phyloP scores from a whole-genome alignment of 1,140 invertebrate species.

The Holcopasites calliopsidis region DNA sequence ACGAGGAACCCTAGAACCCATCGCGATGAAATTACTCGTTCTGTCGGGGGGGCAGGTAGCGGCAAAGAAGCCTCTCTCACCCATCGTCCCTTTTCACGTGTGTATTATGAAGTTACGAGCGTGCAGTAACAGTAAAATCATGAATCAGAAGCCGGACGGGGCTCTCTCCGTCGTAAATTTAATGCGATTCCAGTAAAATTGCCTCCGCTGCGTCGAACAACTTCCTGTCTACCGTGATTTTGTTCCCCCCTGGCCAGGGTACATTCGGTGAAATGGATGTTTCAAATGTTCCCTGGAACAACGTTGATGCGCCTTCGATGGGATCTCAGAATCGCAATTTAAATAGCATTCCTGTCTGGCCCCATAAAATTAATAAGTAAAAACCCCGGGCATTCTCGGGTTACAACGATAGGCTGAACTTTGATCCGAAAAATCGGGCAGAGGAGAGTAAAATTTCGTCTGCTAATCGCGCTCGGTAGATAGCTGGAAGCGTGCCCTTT shows the following conservation, averaged over 20 bases:
- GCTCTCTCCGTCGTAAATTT: neutral
- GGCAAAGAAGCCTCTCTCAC: neutral
- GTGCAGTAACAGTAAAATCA: constrained; percentile 37
- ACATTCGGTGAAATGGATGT: neutral
- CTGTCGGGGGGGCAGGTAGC: neutral
- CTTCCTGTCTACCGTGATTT: neutral
- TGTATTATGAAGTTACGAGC: constrained; percentile 31
- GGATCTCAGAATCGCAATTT: neutral
- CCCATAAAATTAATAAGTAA: too few relatives aligned
- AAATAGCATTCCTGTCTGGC: too few relatives aligned
- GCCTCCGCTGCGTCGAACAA: neutral
- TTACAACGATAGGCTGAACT: too few relatives aligned
- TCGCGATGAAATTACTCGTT: constrained; percentile 30
- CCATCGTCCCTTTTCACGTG: neutral
- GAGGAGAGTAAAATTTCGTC: too few relatives aligned
- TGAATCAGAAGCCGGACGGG: neutral
- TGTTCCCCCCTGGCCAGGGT: neutral
- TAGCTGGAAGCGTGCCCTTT: neutral
- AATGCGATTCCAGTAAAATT: constrained; percentile 26
- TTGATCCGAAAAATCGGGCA: too few relatives aligned
- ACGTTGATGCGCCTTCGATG: neutral
- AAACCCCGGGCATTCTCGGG: too few relatives aligned
- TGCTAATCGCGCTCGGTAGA: too few relatives aligned
- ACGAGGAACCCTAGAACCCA: constrained; percentile 29
- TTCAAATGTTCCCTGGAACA: neutral